A percentile compares a stretch with the other conserved stretches of the same genome.
phyloP scores from a whole-genome alignment of 92 coral and sea anemone genomes.

The Paramuricea clavata region DNA sequence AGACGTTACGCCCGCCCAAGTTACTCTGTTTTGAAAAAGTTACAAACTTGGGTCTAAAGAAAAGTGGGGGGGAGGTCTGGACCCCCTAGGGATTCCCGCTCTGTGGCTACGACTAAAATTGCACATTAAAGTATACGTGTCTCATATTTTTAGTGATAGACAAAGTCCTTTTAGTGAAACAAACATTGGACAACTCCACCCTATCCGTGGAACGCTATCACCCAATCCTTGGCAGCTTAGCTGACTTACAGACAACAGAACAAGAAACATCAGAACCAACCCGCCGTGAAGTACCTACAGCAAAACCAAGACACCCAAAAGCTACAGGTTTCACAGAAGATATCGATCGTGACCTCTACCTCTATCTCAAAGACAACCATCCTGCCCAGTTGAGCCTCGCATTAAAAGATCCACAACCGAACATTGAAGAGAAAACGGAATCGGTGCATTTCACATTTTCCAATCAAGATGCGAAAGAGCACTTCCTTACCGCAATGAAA shows the following conservation, averaged over 20 bases:
- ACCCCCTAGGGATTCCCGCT: too few species aligned
- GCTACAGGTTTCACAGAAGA: neutral
- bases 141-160: constrained; percentile 1
- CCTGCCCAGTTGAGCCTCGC: neutral
- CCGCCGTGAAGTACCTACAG: neutral
- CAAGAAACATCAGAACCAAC: neutral
- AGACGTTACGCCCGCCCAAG: too few species aligned
- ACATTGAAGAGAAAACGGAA: neutral
- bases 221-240: constrained; percentile 25
- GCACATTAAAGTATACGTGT: too few species aligned
- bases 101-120: too few species aligned
- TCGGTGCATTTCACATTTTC: constrained; percentile 2
- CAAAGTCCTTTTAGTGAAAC: constrained; percentile 6
- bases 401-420: constrained; percentile 24
- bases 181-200: constrained; percentile 3
- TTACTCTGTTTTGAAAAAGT: too few species aligned
- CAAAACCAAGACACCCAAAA: neutral
- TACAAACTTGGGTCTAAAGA: too few species aligned
- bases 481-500: neutral
- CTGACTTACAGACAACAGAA: neutral
- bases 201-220: constrained; percentile 7
- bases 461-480: neutral
- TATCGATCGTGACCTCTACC: constrained; percentile 15
- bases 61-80: too few species aligned
- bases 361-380: neutral